Conservation (phyloP, 2,113 vertebrate species). For the Syrrhaptes paradoxus region DNA sequence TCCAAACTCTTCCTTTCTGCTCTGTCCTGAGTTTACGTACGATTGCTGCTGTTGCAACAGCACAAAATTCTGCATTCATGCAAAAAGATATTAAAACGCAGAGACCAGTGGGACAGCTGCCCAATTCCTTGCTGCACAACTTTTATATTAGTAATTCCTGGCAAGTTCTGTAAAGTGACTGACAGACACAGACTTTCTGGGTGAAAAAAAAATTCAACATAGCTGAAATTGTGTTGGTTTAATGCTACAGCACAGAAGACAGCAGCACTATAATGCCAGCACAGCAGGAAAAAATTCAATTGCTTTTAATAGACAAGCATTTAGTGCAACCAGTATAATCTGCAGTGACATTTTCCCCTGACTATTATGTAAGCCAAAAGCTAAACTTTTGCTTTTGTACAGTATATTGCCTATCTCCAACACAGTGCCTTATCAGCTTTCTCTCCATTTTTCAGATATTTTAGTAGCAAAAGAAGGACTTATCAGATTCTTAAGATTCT, state of each 20-base stretch:
- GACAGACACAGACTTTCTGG: not conserved
- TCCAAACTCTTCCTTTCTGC: not conserved
- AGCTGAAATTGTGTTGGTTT: not conserved
- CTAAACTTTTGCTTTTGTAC: conserved; percentile 6
- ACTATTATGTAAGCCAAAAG: conserved; percentile 27
- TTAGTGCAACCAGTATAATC: conserved; percentile 38
- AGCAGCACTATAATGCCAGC: not conserved
- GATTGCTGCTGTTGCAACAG: not conserved
- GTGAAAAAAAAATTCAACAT: not conserved
- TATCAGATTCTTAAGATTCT: not conserved
- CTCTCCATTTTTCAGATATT: not conserved
- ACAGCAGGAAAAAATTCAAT: not conserved
- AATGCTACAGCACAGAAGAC: not conserved
- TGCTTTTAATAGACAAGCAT: conserved; percentile 45
- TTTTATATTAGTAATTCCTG: not conserved
- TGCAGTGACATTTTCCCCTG: conserved; percentile 27
- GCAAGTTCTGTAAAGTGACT: not conserved
- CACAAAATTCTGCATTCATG: not conserved
- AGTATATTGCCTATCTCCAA: not conserved
- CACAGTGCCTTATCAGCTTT: not conserved
- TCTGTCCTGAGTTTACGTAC: not conserved
- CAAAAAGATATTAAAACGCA: not conserved
- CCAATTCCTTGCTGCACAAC: not conserved
- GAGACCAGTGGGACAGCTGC: not conserved
- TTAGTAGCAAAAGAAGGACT: not conserved